Percentiles rank a stretch among this genome's conserved stretches.
These are phyloP conservation scores for Pardalotus punctatus DNA, from an alignment of 2,113 vertebrate genomes.

Conservation along the genomic window DNA sequence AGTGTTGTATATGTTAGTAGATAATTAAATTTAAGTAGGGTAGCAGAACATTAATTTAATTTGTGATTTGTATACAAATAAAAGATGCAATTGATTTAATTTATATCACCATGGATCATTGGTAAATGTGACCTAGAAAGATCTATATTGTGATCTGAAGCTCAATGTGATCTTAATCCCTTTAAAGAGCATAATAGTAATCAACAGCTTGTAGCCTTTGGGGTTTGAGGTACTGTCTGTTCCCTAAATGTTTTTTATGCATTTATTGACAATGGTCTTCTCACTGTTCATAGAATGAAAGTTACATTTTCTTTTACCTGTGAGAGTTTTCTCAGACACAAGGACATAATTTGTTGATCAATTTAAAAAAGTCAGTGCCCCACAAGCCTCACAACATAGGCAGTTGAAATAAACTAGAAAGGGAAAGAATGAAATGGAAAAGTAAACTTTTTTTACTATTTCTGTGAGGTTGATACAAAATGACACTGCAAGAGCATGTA, in stretches of 20 bases:
- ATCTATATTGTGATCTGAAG: background rate
- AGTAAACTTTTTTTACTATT: background rate
- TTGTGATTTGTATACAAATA: constrained; percentile 1
- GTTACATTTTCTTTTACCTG: background rate
- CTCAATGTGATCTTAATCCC: background rate
- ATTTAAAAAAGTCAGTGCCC: background rate
- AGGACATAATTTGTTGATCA: background rate
- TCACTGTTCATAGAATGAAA: background rate
- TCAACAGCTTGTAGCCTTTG: background rate
- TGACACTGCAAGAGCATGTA: background rate
- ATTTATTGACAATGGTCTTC: background rate
- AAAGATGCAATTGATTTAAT: background rate
- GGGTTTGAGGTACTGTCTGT: background rate
- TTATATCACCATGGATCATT: background rate
- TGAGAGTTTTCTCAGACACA: background rate
- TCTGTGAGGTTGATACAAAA: background rate
- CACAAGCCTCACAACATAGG: background rate
- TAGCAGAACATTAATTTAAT: background rate
- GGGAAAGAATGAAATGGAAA: background rate
- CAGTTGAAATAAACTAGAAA: background rate
- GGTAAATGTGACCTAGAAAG: background rate
- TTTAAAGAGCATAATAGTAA: background rate
- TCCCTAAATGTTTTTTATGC: background rate
- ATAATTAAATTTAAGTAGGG: background rate
- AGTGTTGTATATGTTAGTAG: background rate